Evolutionary conservation across 2,113 vertebrate genomes (phyloP), one percentile per base, ranked within the genome.

Genomic region (Sebastes schlegelii): DNA sequence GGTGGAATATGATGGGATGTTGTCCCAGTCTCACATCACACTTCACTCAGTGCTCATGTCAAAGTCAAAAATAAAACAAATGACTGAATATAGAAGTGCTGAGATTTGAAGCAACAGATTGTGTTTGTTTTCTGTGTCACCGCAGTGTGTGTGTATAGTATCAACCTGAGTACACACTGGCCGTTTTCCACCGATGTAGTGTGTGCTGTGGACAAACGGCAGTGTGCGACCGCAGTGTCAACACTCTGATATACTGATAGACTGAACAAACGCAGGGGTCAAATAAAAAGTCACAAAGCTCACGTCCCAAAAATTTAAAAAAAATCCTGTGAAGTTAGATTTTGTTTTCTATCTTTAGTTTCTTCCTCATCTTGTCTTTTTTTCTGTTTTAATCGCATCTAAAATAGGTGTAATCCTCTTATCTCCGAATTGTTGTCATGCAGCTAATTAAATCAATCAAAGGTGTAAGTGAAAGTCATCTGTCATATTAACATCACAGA

Each of bases 111-210:
- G 73, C 67, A 71, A 77, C 61, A 67, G 79, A 69, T 0, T 63
- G 52, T 77, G 77, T 89, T 89, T 86, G 87, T 58, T 72, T 79
- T 77, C 57, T 86, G 46, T 83, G 84, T 69, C 73, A 72, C 62
- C 48, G 77, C 79, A 45, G 63, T 80, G 78, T 88, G 83, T 83
- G 78, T 89, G 83, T 65, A 63, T 60, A 67, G 72, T 62, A 75
- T 84, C 89, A 90, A 80, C 88, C 90, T 92, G 89, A 89, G 84
- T 74, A 91, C 89, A 94, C 91, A 88, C 80, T 90, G 88, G 87
- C 77, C 26, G n/a, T 79, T 88, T 69, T 81, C 84, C 85, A 84
- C 82, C 16, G 75, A 89, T 90, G 83, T 60, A 4, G 74, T 83
- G 83, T 86, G 86, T 86, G 64, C 89, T 62, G 79, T 85, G 79